Conservation (phyloP, 2,888 invertebrate genomes). For the Thymelicus acteon region DNA sequence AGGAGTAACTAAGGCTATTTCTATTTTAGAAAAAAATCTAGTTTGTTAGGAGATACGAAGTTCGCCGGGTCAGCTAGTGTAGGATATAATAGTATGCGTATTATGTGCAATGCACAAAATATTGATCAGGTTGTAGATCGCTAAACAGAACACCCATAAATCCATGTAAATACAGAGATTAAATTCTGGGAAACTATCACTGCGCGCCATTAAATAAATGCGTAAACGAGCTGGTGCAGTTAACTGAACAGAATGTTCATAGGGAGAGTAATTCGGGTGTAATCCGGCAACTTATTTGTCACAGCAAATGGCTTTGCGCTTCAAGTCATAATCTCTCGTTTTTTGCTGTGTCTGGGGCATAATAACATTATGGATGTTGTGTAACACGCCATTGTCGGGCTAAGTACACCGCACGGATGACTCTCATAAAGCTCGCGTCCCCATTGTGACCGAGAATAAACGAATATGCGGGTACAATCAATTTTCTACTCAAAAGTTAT, state of each 20-base stretch:
- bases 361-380: slow-evolving; percentile 67
- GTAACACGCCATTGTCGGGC: slow-evolving; percentile 69
- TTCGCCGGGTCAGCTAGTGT: no score
- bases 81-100: neutral
- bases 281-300: slow-evolving; percentile 70
- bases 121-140: neutral
- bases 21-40: no score
- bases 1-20: no score
- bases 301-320: slow-evolving; percentile 60
- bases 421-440: slow-evolving; percentile 57
- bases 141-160: slow-evolving; percentile 48
- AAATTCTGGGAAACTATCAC: slow-evolving; percentile 53
- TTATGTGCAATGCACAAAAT: neutral
- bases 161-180: slow-evolving; percentile 53
- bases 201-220: slow-evolving; percentile 57
- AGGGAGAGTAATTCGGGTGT: slow-evolving; percentile 57
- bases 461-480: slow-evolving; percentile 75
- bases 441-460: slow-evolving; percentile 65
- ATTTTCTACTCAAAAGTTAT: slow-evolving; percentile 45
- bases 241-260: slow-evolving; percentile 53
- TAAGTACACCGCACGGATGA: slow-evolving; percentile 57
- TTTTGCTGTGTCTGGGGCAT: slow-evolving; percentile 62
- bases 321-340: slow-evolving; percentile 61
- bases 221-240: slow-evolving; percentile 45
- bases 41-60: no score